Base-by-base conservation (phyloP, 2,888 invertebrate genomes). In the Brachylomia viminalis region DNA sequence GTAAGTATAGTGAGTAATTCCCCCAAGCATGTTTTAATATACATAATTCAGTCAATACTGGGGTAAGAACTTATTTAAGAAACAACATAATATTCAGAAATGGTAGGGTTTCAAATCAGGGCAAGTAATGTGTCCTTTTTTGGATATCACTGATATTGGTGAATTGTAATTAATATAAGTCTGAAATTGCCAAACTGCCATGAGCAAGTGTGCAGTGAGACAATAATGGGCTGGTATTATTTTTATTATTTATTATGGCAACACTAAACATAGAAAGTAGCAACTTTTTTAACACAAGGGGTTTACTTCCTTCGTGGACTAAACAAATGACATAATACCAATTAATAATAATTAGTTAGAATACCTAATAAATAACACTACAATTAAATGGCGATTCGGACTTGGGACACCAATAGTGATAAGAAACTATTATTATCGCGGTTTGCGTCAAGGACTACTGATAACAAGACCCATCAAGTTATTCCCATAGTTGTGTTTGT, bases 341-440 rank as follows among this genome's bases (percentile, higher is more conserved):
- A 42, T 49, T 15, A 66, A 23, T 65, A 27, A 45, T 27, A n/a
- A 54, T 54, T 27, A 56, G 49, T 67, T 49, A 27, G 38, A 56
- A 58, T 52, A 27, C 33, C 56, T 54, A 54, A 54, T 59, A n/a
- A 54, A 54, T 59, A n/a, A 30, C 72, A 77, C 38, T 72, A 72
- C 75, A 84, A 66, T 71, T 64, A 83, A 83, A 65, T 66, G 27
- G 74, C 71, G 15, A 52, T 67, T 52, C 70, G 56, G 58, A 74
- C 73, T 82, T 78, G 77, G 76, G 73, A 79, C 70, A 80, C 70
- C 69, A 84, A 70, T 73, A 80, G 61, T 84, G 91, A 90, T 90
- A 90, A 86, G 80, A 76, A 88, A 86, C 75, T 65, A 71, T 76
- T 20, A 76, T 74, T 89, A 89, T 90, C 86, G 78, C 61, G 71